Base-by-base conservation (phyloP, 2,113 vertebrate genomes). In the Ammodytes marinus region DNA sequence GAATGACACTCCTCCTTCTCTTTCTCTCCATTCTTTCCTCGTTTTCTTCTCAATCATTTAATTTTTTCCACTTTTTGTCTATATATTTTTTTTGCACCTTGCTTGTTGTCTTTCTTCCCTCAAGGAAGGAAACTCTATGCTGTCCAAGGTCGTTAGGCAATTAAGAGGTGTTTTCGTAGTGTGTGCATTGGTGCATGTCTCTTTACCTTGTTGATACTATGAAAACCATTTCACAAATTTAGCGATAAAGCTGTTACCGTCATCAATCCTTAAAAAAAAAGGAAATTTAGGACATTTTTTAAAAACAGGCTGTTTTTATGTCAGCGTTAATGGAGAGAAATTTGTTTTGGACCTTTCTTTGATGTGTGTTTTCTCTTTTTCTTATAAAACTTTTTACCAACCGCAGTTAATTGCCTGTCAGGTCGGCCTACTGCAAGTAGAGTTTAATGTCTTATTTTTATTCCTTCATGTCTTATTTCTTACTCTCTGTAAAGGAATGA, bases 1-100 rank as follows among this genome's bases (percentile, higher is more conserved):
- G 94, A 95, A 95, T 95, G 94, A 92, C 55, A 46, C 52, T 73
- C 58, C 68, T 45, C 50, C 43, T 61, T 57, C 59, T 83, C 46
- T 81, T 14, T 54, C 60, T 69, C 55, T 66, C 73, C 85, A 55
- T 53, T 63, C 45, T 53, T 47, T 60, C 8, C 60, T 40, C 6
- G 47, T 39, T 65, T 77, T 61, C 57, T 37, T 45, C 70, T 6
- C 65, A 27, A 35, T 78, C 68, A 65, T 65, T 73, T 49, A 50
- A 10, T 9, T 60, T 58, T 55, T 58, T 45, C 2, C 14, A 11
- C 17, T 59, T 9, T 6, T 64, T 57, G 69, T 52, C 46, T 65
- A 27, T 27, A 27, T 27, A 27, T 27, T 27, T 27, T 27, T 27
- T 27, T 27, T 27, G 27, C 27, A 27, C 27, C 27, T 27, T 27